These are phyloP conservation scores for Hermatobates lingyangjiaoensis DNA, from an alignment of 1,140 invertebrate species.

Conservation along the genomic window DNA sequence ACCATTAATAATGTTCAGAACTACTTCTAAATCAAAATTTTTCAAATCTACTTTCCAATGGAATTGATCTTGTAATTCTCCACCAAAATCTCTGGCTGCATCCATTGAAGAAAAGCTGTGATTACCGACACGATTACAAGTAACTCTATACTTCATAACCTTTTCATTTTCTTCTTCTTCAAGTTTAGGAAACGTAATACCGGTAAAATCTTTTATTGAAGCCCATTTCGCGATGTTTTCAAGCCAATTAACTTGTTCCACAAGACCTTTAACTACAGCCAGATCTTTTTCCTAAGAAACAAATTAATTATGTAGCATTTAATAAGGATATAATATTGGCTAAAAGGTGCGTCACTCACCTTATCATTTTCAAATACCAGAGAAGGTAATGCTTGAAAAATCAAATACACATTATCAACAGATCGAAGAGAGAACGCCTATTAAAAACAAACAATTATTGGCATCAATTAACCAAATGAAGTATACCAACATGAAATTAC, in stretches of 20 bases:
- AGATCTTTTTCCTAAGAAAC: slow-evolving; percentile 23
- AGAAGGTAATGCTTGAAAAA: no score
- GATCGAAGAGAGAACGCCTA: no score
- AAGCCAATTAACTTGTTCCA: slow-evolving; percentile 26
- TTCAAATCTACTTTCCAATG: slow-evolving; percentile 35
- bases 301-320: no score
- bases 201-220: slow-evolving; percentile 23
- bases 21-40: slow-evolving; percentile 33
- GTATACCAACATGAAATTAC: no score
- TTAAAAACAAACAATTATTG: no score
- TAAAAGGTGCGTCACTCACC: no score
- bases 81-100: slow-evolving; percentile 31
- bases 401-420: no score
- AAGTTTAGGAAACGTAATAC: slow-evolving; percentile 23
- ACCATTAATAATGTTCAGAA: slow-evolving; percentile 28
- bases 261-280: slow-evolving; percentile 22
- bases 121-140: slow-evolving; percentile 31
- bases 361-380: no score
- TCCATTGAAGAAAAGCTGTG: slow-evolving; percentile 35
- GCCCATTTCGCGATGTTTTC: slow-evolving; percentile 28
- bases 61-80: slow-evolving; percentile 31
- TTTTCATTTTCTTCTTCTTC: slow-evolving; percentile 8
- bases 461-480: no score
- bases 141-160: slow-evolving; percentile 30
- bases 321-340: no score